phyloP scores from a whole-genome alignment of 2,797 vertebrate genomes.

The Molothrus ater region DNA sequence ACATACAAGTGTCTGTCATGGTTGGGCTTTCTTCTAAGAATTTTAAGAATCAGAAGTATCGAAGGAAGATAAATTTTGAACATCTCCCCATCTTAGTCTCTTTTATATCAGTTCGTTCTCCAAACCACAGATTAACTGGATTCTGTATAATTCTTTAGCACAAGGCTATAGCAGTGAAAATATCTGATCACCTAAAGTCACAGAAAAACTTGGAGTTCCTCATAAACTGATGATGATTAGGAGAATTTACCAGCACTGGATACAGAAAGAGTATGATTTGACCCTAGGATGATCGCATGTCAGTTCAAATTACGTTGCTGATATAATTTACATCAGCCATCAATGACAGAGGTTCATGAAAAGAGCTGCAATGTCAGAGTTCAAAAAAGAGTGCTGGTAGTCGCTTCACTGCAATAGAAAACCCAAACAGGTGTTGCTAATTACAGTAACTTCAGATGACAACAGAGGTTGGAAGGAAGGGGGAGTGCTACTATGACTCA shows the following conservation, averaged over 20 bases:
- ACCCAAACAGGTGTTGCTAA: neutral
- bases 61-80: neutral
- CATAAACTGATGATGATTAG: neutral
- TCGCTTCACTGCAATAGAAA: neutral
- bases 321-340: neutral
- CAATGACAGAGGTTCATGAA: neutral
- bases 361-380: neutral
- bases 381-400: neutral
- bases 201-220: neutral
- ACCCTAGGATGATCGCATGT: fast-evolving
- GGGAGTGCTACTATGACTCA: neutral
- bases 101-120: neutral
- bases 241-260: neutral
- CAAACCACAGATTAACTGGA: neutral
- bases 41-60: neutral
- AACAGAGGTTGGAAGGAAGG: neutral
- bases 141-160: neutral
- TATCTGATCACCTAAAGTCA: neutral
- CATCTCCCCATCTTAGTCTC: neutral
- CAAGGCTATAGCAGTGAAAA: neutral
- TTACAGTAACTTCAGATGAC: neutral
- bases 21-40: neutral
- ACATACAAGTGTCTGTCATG: neutral
- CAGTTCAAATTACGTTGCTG: neutral
- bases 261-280: neutral